Evolutionary conservation across 64 coral and sea anemone species (phyloP).

Genomic region (Pocillopora damicornis): DNA sequence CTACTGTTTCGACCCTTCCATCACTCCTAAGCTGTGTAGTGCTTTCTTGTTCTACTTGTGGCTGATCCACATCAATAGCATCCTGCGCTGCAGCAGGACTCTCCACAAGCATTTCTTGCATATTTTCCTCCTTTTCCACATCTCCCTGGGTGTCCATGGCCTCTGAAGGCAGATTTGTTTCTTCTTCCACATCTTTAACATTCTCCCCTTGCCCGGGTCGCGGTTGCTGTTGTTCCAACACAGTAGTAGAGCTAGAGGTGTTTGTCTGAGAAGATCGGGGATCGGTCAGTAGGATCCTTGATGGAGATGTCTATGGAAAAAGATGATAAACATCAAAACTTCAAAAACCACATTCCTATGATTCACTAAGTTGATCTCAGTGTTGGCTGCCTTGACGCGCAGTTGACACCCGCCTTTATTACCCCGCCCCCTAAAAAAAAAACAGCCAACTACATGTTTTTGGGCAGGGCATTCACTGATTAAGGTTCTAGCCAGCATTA

Average conservation of each 20-base stretch:
- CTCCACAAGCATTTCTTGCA: not conserved
- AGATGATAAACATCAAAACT: not conserved
- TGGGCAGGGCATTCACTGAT: no score
- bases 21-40: not conserved
- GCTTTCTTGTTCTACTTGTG: not conserved
- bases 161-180: not conserved
- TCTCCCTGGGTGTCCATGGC: not conserved
- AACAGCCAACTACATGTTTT: no score
- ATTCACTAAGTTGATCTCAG: no score
- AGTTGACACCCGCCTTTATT: no score
- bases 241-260: not conserved
- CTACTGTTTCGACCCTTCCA: not conserved
- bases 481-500: no score
- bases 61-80: not conserved
- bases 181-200: not conserved
- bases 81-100: not conserved
- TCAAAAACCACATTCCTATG: no score
- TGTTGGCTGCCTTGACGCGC: no score
- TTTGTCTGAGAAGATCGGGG: not conserved
- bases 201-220: not conserved
- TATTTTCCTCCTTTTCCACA: not conserved
- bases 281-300: not conserved
- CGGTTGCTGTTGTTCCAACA: no score
- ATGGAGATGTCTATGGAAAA: not conserved
- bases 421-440: no score